These are phyloP conservation scores for Otis tarda DNA, from an alignment of 2,113 vertebrate species.

Conservation along the genomic window DNA sequence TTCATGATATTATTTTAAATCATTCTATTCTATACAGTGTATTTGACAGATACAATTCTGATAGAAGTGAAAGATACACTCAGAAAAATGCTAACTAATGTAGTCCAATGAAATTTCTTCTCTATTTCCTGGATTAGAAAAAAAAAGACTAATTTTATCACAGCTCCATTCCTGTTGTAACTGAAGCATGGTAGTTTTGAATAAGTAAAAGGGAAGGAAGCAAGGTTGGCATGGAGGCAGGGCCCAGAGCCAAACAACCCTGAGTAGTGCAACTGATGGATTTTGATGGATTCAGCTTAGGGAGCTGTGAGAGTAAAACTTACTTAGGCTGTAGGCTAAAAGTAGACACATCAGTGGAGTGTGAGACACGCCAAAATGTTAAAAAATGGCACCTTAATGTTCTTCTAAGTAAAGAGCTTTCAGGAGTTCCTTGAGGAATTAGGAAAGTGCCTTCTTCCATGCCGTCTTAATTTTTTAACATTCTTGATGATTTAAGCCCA, in stretches of 20 bases:
- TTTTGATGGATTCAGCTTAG: not conserved
- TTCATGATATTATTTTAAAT: not conserved
- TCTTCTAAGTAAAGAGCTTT: not conserved
- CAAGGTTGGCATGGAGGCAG: rapidly evolving
- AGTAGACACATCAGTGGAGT: not conserved
- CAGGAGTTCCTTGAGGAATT: not conserved
- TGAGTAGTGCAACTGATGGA: not conserved
- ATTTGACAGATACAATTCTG: not conserved
- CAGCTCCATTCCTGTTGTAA: not conserved
- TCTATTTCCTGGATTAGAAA: not conserved
- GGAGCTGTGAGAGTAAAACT: not conserved
- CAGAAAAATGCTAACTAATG: not conserved
- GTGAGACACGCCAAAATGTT: not conserved
- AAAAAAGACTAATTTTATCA: not conserved
- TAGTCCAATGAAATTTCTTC: not conserved
- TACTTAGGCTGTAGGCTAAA: not conserved
- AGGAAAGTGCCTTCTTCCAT: not conserved
- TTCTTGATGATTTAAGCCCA: not conserved
- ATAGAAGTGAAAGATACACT: not conserved
- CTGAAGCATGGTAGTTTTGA: not conserved
- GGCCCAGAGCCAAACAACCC: not conserved
- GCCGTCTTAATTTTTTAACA: not conserved
- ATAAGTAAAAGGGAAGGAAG: not conserved
- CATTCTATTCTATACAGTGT: not conserved
- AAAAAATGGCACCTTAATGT: not conserved